phyloP scores from a whole-genome alignment of 2,888 invertebrate genomes.

The Pachycephus smyrnensis region DNA sequence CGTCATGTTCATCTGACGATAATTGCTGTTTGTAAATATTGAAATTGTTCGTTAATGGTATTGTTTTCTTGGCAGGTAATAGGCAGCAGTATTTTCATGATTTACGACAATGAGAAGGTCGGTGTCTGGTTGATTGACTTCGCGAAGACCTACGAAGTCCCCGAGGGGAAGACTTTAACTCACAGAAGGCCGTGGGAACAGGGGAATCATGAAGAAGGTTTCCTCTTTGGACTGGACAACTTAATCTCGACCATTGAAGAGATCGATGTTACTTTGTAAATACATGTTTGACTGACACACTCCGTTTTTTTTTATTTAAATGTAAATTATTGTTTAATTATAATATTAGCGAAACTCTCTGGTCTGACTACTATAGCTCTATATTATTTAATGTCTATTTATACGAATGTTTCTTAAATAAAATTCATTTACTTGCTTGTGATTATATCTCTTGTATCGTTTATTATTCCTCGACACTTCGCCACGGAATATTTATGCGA shows the following conservation, averaged over 20 bases:
- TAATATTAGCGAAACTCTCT: constrained; percentile 16
- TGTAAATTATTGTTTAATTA: constrained; percentile 21
- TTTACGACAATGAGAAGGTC: constrained; percentile 88
- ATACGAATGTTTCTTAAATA: constrained; percentile 13
- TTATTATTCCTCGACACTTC: not conserved
- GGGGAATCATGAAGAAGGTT: constrained; percentile 98
- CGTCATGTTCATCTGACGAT: not conserved
- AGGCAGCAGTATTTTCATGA: constrained; percentile 93
- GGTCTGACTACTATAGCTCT: constrained; percentile 21
- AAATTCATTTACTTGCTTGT: constrained; percentile 1
- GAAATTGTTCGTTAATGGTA: not conserved
- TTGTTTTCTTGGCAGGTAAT: constrained; percentile 72
- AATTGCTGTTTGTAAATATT: not conserved
- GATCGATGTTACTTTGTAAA: constrained; percentile 44
- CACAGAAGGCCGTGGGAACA: constrained; percentile 88
- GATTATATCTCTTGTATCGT: not conserved
- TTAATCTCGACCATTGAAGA: constrained; percentile 79
- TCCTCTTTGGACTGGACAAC: constrained; percentile 91
- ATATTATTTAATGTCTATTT: constrained; percentile 14
- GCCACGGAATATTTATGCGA: not conserved
- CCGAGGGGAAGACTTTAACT: constrained; percentile 76
- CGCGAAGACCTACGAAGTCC: constrained; percentile 88
- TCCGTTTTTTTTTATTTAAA: constrained; percentile 15
- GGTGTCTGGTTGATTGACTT: constrained; percentile 98
- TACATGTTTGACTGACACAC: constrained; percentile 18